Conservation (phyloP, 1,140 invertebrate genomes). For the Mizuhopecten yessoensis region DNA sequence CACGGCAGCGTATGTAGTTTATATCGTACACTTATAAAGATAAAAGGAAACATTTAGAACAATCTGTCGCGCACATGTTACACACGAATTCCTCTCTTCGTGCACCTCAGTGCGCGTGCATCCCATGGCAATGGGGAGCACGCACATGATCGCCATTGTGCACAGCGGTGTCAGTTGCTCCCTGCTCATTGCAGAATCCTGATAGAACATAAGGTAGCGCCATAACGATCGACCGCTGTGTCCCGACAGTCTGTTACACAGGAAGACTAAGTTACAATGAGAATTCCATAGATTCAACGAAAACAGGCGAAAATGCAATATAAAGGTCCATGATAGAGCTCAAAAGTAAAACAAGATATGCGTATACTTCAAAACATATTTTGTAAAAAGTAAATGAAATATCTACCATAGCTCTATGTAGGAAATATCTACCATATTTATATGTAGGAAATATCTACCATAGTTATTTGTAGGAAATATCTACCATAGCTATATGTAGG, state of each 20-base stretch:
- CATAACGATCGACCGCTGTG: neutral
- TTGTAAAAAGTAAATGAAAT: no score
- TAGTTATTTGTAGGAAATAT: no score
- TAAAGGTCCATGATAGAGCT: no score
- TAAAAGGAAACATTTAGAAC: slow-evolving; percentile 1
- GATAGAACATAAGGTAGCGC: neutral
- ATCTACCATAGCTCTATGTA: no score
- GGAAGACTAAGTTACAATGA: no score
- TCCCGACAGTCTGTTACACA: neutral
- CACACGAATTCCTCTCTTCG: neutral
- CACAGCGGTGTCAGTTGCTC: neutral
- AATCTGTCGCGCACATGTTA: slow-evolving; percentile 25
- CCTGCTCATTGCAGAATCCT: neutral
- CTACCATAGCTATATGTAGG: no score
- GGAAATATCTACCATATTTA: no score
- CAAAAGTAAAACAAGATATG: no score
- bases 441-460: no score
- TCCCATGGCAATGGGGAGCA: neutral
- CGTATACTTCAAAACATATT: no score
- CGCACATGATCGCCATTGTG: neutral
- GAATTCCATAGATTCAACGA: no score
- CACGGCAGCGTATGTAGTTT: neutral
- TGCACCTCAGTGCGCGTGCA: slow-evolving; percentile 28
- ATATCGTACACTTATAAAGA: slow-evolving; percentile 40
- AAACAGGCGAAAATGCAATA: no score